phyloP scores from a whole-genome alignment of 2,113 vertebrate genomes.

The Dendropsophus ebraccatus region DNA sequence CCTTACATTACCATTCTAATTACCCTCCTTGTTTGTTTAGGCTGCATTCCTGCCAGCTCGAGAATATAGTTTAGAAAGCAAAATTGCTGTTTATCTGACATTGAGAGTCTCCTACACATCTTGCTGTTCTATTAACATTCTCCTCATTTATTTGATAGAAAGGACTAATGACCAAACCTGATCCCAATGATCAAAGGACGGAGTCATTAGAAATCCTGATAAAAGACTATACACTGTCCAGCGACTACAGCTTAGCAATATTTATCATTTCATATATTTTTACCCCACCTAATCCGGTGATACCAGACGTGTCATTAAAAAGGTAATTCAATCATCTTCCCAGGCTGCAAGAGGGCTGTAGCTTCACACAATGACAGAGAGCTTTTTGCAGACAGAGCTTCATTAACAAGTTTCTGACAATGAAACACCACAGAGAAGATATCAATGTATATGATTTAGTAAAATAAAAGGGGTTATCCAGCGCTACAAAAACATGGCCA shows the following conservation, averaged over 20 bases:
- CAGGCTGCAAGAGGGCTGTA: background rate
- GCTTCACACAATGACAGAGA: background rate
- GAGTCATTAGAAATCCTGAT: background rate
- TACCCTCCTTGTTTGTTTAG: slow-evolving; percentile 30
- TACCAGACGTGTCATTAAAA: background rate
- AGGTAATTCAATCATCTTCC: background rate
- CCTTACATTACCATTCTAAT: slow-evolving; percentile 44
- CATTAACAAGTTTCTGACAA: background rate
- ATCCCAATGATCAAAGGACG: background rate
- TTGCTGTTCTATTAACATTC: background rate
- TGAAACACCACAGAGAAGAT: background rate
- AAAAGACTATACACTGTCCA: background rate
- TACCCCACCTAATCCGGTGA: background rate
- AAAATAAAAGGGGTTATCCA: no score
- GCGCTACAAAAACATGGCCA: no score
- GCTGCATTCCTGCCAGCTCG: slow-evolving; percentile 18
- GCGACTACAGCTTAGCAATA: background rate
- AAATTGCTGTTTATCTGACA: slow-evolving; percentile 17
- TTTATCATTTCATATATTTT: background rate
- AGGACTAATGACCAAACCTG: background rate
- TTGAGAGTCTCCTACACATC: background rate
- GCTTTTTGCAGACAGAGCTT: background rate
- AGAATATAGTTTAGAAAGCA: background rate
- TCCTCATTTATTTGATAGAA: background rate
- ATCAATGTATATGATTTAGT: no score